Base-by-base conservation (phyloP, 30 jellyfish, hydroid and myxozoan species). In the Turritopsis dohrnii region DNA sequence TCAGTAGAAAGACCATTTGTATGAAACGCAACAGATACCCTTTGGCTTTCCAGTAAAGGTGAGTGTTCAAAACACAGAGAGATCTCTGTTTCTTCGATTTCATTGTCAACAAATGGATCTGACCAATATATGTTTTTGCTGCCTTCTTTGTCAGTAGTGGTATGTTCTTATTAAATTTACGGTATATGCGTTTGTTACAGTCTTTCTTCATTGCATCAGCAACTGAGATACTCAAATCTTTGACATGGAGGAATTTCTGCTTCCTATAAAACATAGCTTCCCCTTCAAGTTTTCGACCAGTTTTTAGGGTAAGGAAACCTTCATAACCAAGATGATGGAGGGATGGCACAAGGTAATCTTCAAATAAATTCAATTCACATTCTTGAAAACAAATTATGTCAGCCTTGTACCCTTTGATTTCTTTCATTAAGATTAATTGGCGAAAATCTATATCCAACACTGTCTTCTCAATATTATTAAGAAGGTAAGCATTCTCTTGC, bases 211-310 rank as follows among this genome's bases (percentile, higher is more conserved):
- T 16, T 18, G 95, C 96, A 27, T 92, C 93, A 30, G 86, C 82
- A 3, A 88, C 66, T 7, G 87, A 27, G 66, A 88, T 81, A 75
- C 81, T 76, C 28, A 81, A 1, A 22, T 82, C 87, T 71, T 83
- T 66, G 18, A 88, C 29, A 7, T 65, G 72, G 8, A 75, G 28
- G 71, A 84, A 92, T 75, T 80, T 85, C 24, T 81, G 72, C 22
- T 29, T 54, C 71, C 81, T 18, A 54, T 41, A 85, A 83, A 87
- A 92, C 52, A 92, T 9, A 7, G 98, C 98, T 71, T 92, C 98
- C 5, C 98, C 98, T 66, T 92, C 98, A 0, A 95, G 95, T 89
- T 81, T 88, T 77, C 83, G 93, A 0, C 98, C 98, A 28, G 89
- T 88, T 80, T 92, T 92, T 23, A 88, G 65, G 53, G 41, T 53